Conservation (phyloP, 2,888 invertebrate genomes). For the Heterodera filipjevi region DNA sequence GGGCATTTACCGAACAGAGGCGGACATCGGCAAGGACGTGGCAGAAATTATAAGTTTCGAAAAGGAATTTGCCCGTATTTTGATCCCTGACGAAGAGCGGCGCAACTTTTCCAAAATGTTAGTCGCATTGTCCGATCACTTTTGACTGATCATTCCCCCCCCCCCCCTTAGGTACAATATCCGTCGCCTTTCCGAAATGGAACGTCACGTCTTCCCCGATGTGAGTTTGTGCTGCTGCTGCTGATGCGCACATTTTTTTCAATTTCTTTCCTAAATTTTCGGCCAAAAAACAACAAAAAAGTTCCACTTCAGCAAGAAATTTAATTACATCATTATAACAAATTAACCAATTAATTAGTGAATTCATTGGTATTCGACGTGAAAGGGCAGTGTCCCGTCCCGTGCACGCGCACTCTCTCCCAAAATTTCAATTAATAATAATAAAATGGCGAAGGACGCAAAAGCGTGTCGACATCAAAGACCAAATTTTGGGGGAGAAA, state of each 20-base stretch:
- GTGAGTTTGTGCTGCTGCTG: slow-evolving; percentile 41
- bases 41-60: slow-evolving; percentile 60
- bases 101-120: slow-evolving; percentile 52
- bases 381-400: not conserved
- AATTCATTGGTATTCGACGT: not conserved
- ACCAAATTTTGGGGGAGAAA: too few relatives aligned
- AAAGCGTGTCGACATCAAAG: not conserved
- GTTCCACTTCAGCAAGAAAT: not conserved
- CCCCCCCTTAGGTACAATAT: slow-evolving; percentile 50
- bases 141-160: not conserved
- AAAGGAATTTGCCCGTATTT: slow-evolving; percentile 56
- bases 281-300: not conserved
- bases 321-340: too few relatives aligned
- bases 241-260: not conserved
- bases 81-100: slow-evolving; percentile 61
- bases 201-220: slow-evolving; percentile 51
- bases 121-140: too few relatives aligned
- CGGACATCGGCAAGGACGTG: slow-evolving; percentile 53
- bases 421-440: not conserved
- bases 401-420: not conserved
- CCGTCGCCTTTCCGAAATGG: slow-evolving; percentile 49
- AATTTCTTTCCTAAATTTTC: not conserved
- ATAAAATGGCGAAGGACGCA: not conserved
- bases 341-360: not conserved
- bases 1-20: slow-evolving; percentile 45